Evolutionary conservation across 2,113 vertebrate genomes (phyloP), one percentile per base, ranked within the genome.

Genomic region (Helogale parvula): DNA sequence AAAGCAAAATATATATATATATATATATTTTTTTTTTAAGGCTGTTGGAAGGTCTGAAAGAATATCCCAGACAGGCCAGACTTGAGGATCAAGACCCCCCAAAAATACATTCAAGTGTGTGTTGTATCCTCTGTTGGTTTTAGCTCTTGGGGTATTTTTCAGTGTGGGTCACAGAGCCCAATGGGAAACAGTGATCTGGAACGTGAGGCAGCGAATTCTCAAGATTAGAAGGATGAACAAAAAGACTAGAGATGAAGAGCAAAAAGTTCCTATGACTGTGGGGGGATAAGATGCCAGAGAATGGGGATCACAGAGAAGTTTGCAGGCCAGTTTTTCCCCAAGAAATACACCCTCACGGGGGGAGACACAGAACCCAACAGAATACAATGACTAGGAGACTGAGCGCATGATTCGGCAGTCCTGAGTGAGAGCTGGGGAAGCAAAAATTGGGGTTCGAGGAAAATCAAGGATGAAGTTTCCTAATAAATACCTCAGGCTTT

Each of bases 231-330:
- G 54, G 15, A 57, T 38, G 79, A 54, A 50, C 1, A 13, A 45
- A 80, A 72, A 76, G 16, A 1, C 35, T 29, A n/a, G 71, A 74
- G 17, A 15, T 23, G 3, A 6, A 15, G 35, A 27, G 68, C 33
- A 60, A 25, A 11, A 21, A 16, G 57, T 8, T 38, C 47, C 66
- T 45, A 12, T 63, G 60, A 41, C 11, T 19, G 12, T 29, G 71
- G 9, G 31, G 31, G 27, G 0, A 72, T 14, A 7, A 25, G 33
- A 25, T 0, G 27, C 14, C 2, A 1, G 29, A 14, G 14, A 11
- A 11, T 0, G 0, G 16, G 31, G 41, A n/a, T 2, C 77, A 10
- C 23, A 35, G 11, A n/a, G 21, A 82, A 14, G 15, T 31, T 72
- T 54, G 6, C 17, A 4, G 5, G 14, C 29, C 4, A 41, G 33